Evolutionary conservation across 2,888 invertebrate genomes (phyloP).

Genomic region (Nemurella pictetii): DNA sequence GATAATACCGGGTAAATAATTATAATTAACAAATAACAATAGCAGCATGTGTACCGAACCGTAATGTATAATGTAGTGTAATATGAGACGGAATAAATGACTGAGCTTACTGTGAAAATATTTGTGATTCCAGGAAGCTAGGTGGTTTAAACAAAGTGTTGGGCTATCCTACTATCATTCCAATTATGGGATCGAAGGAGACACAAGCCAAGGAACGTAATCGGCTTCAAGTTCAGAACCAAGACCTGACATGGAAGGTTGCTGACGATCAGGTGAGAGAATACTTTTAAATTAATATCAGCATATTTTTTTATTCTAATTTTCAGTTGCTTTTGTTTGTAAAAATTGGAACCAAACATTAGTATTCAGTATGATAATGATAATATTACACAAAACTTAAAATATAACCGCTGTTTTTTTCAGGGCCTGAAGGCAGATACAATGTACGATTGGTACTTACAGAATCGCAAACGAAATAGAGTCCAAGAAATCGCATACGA

Average conservation of each 20-base stretch:
- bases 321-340: not conserved
- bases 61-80: no score
- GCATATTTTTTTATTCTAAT: not conserved
- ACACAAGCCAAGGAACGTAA: not conserved
- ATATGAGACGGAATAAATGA: no score
- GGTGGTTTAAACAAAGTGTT: not conserved
- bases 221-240: not conserved
- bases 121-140: not conserved
- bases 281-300: no score
- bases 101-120: not conserved
- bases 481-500: slow-evolving; percentile 5
- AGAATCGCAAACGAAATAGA: slow-evolving; percentile 14
- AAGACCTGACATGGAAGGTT: not conserved
- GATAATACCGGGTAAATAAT: slow-evolving; percentile 2
- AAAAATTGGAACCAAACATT: not conserved
- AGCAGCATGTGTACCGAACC: no score
- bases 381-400: not conserved
- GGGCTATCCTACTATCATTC: not conserved
- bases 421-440: slow-evolving; percentile 12
- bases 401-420: not conserved
- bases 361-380: no score
- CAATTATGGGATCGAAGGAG: not conserved
- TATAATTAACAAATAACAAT: not conserved
- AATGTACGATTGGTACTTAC: slow-evolving; percentile 12
- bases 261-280: not conserved